These are phyloP conservation scores for Danio jaintianensis DNA, from an alignment of 2,797 vertebrate species.

Conservation along the genomic window DNA sequence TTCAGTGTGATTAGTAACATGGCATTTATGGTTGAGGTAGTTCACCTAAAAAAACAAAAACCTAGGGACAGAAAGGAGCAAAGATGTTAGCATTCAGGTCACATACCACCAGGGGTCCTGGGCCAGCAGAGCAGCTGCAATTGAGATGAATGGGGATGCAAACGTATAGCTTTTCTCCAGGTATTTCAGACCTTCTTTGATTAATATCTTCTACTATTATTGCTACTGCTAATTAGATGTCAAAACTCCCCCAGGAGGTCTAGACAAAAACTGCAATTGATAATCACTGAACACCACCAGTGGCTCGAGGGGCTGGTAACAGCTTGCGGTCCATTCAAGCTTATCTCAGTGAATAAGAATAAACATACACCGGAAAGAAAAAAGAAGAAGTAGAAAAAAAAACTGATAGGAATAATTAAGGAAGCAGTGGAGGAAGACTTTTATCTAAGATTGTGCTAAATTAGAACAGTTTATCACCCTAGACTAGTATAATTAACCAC, in stretches of 20 bases:
- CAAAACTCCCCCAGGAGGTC: conserved; percentile 47
- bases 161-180: conserved; percentile 2
- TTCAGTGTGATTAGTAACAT: conserved; percentile 11
- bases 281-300: conserved; percentile 44
- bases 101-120: background rate
- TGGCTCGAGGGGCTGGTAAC: conserved; percentile 49
- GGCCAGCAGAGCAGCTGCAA: background rate
- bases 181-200: conserved; percentile 11
- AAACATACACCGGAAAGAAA: conserved; percentile 42
- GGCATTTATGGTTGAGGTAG: background rate
- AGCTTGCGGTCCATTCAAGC: conserved; percentile 57
- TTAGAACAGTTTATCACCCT: conserved; percentile 53
- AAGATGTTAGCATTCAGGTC: background rate
- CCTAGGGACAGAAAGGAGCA: background rate
- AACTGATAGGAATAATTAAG: conserved; percentile 58
- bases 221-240: conserved; percentile 51
- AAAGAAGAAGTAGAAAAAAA: background rate
- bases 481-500: conserved; percentile 47
- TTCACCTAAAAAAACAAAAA: background rate
- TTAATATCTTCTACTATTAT: conserved; percentile 36
- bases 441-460: conserved; percentile 41
- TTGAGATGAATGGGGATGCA: background rate
- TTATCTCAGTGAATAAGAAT: conserved; percentile 55
- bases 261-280: conserved; percentile 46
- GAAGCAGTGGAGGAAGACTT: conserved; percentile 38